Evolutionary conservation across 2,797 vertebrate genomes (phyloP).

Genomic region (Alcedo quadribrachys): DNA sequence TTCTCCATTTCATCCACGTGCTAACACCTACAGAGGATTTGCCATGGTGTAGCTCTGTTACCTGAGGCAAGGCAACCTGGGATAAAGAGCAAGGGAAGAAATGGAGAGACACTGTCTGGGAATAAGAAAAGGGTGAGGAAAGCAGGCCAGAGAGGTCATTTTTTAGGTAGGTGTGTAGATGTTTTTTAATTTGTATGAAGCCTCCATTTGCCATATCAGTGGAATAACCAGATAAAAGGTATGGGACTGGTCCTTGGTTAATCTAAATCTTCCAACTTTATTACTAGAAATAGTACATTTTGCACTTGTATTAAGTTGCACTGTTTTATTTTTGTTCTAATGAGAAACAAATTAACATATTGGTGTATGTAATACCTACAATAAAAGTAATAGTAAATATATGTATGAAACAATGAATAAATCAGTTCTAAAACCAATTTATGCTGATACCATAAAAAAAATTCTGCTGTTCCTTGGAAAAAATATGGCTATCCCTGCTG

Average conservation of each 20-base stretch:
- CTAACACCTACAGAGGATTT: not conserved
- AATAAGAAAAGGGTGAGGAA: not conserved
- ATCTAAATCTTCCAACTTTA: not conserved
- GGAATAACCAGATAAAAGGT: not conserved
- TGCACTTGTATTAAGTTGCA: not conserved
- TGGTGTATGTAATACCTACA: not conserved
- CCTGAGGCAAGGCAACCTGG: not conserved
- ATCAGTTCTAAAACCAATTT: not conserved
- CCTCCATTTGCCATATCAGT: not conserved
- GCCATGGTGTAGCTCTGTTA: not conserved
- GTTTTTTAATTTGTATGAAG: not conserved
- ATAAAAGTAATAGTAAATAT: not conserved
- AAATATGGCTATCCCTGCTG: not conserved
- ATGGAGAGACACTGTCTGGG: not conserved
- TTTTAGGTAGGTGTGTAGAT: not conserved
- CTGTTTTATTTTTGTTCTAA: not conserved
- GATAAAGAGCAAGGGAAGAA: not conserved
- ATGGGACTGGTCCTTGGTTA: not conserved
- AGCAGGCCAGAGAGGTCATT: not conserved
- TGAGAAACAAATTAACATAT: not conserved
- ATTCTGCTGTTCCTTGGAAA: not conserved
- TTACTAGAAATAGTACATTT: not conserved
- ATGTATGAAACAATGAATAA: not conserved
- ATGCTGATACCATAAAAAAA: not conserved
- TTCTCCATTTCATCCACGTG: not conserved